Evolutionary conservation across 1,140 invertebrate species (phyloP), one percentile per base, ranked within the genome.

Genomic region (Mesaphorura yosii): DNA sequence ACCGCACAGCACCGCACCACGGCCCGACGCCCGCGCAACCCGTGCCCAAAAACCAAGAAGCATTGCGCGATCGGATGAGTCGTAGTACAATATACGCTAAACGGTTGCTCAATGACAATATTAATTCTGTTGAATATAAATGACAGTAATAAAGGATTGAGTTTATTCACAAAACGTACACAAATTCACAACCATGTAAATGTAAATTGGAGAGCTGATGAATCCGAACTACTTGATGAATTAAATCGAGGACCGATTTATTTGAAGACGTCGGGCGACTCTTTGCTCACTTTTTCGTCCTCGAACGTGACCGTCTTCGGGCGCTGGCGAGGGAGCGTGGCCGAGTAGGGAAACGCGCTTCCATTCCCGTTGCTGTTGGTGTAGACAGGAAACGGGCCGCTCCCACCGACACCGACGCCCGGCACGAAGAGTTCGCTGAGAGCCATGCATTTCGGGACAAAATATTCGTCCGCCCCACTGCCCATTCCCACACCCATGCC

Each of bases 391-490:
- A 53, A 53, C 22, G 54, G n/a, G 55, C 37, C 54, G 56, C n/a
- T 53, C 22, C 15, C 29, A 25, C 7, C 44, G 29, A 7, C 40
- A 19, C 40, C 40, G 7, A 19, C 7, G 17, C 6, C 23, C 10
- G 10, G 10, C 7, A 42, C 17, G 44, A 27, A 46, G 41, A 62
- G 58, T 44, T 62, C 59, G 3, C 56, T 59, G 4, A 58, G 53
- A n/a, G n/a, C n/a, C 60, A 62, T 62, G 51, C 53, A 53, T 50
- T 62, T 62, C n/a, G 60, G 60, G 14, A 62, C 60, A 62, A 62
- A 62, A 45, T 62, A 62, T 37, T 62, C 59, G 27, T 62, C 60
- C 17, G 50, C 60, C 57, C 59, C 38, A 6, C 6, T 42, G 40
- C 23, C 6, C 40, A 42, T 6, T n/a, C 6, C n/a, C 23, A 6